Evolutionary conservation across 2,888 invertebrate species (phyloP).

Genomic region (Diadegma fenestrale): DNA sequence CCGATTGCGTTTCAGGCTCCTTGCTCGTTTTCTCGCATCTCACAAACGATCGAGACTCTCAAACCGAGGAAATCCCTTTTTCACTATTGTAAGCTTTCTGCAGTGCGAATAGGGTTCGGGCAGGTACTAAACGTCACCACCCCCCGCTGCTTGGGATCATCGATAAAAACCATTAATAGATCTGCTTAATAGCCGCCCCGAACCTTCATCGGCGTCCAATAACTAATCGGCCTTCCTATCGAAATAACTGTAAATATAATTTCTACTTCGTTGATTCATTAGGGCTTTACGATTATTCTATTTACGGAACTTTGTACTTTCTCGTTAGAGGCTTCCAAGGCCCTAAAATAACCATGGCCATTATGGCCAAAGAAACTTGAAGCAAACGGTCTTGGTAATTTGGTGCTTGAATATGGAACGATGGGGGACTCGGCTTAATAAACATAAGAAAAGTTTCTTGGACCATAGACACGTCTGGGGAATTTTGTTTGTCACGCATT

Average conservation of each 20-base stretch:
- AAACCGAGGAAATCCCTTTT: constrained; percentile 7
- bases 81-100: neutral
- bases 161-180: constrained; percentile 5
- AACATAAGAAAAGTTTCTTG: neutral
- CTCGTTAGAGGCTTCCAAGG: neutral
- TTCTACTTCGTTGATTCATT: neutral
- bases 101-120: neutral
- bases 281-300: neutral
- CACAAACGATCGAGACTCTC: neutral
- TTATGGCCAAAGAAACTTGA: no score
- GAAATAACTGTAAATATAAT: neutral
- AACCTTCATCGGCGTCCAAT: neutral
- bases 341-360: neutral
- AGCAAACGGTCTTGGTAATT: neutral
- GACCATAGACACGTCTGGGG: no score
- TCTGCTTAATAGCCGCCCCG: neutral
- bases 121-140: neutral
- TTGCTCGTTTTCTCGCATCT: neutral
- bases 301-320: neutral
- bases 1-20: constrained; percentile 24
- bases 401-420: neutral
- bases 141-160: neutral
- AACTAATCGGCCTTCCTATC: neutral
- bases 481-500: neutral
- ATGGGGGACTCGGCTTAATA: neutral